A percentile compares a stretch with the other conserved stretches of the same genome.
phyloP scores from a whole-genome alignment of 2,797 vertebrate species.

The Gallinago nigripennis region DNA sequence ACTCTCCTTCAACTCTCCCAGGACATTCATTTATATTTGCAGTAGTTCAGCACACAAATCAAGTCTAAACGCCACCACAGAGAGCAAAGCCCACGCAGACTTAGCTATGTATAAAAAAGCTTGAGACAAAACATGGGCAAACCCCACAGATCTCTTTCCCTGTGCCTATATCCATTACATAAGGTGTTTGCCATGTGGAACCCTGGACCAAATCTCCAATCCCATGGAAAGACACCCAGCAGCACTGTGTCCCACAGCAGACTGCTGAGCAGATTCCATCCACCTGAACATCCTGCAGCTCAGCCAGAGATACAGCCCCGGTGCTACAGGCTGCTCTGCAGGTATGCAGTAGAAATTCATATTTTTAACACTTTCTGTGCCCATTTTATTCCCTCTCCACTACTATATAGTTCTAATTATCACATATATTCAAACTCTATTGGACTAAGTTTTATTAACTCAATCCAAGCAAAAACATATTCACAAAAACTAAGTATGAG shows the following conservation, averaged over 20 bases:
- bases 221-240: neutral
- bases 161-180: neutral
- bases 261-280: neutral
- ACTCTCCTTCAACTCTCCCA: neutral
- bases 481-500: neutral
- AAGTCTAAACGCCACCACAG: neutral
- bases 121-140: neutral
- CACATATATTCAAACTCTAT: neutral
- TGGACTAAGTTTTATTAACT: neutral
- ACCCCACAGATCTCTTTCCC: neutral
- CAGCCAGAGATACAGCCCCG: neutral
- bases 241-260: neutral
- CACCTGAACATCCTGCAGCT: neutral
- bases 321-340: too few species aligned
- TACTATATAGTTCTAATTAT: neutral
- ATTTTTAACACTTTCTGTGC: neutral
- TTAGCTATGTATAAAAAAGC: neutral
- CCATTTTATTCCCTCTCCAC: neutral
- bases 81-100: neutral
- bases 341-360: rapidly evolving
- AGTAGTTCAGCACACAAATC: neutral
- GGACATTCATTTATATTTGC: neutral
- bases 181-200: rapidly evolving
- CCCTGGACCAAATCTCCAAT: neutral
- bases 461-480: neutral